These are phyloP conservation scores for Pachydiplax longipennis DNA, from an alignment of 2,888 invertebrate genomes.

Conservation along the genomic window DNA sequence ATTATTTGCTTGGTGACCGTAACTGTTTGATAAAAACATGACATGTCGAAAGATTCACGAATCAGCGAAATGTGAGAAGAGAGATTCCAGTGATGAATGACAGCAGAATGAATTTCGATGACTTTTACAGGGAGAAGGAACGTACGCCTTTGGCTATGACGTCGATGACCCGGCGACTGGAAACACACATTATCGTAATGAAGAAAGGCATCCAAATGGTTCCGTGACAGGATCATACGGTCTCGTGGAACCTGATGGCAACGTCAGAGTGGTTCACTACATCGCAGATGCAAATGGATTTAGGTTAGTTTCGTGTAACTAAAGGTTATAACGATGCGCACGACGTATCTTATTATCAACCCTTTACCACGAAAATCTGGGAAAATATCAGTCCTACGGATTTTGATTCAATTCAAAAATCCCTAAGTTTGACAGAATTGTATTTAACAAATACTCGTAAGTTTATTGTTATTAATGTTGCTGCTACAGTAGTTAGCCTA, in stretches of 20 bases:
- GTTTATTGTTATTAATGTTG: too few relatives aligned
- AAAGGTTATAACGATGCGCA: neutral
- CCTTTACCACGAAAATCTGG: too few relatives aligned
- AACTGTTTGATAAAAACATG: too few relatives aligned
- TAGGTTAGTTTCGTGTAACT: conserved; percentile 60
- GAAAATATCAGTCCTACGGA: too few relatives aligned
- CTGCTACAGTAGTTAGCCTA: too few relatives aligned
- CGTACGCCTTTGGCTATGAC: conserved; percentile 78
- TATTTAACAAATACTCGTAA: too few relatives aligned
- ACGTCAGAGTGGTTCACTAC: conserved; percentile 68
- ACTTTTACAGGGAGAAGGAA: conserved; percentile 64
- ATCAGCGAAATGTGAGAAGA: too few relatives aligned
- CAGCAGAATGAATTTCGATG: too few relatives aligned
- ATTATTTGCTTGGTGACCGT: too few relatives aligned
- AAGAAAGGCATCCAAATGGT: conserved; percentile 74
- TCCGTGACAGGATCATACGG: conserved; percentile 78
- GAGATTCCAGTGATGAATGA: neutral
- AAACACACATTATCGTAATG: conserved; percentile 75
- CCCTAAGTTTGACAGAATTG: too few relatives aligned
- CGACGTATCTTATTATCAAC: neutral
- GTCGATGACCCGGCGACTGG: conserved; percentile 69
- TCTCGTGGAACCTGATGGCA: conserved; percentile 70
- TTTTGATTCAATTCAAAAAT: too few relatives aligned
- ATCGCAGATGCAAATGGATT: conserved; percentile 72
- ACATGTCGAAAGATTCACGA: too few relatives aligned